Base-by-base conservation (phyloP, 2,888 invertebrate genomes). In the Silvanus unidentatus region DNA sequence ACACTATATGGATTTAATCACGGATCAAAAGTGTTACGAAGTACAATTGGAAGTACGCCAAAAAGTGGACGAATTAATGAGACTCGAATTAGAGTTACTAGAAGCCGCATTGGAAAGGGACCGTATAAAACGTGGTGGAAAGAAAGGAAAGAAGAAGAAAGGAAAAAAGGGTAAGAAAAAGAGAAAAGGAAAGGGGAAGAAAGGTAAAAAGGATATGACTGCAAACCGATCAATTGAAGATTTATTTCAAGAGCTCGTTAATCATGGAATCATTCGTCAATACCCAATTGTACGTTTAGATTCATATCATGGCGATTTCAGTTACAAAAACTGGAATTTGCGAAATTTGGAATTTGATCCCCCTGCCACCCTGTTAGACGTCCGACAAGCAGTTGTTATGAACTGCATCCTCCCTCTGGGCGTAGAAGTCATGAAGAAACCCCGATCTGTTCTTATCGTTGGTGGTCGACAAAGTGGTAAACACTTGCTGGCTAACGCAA, bases 391-490 rank as follows among this genome's bases (percentile, higher is more conserved):
- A 45, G 68, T 84, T 0, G 74, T 77, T 58, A 69, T 80, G 39
- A 78, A 79, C 51, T 82, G 82, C 57, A 65, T 84, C 30, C 67
- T 83, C 29, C 77, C 82, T 11, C 66, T 82, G 14, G 70, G 69
- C 39, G 74, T 74, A 29, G 58, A 65, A 10, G 72, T 72, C 44
- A 63, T 71, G 41, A 67, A 71, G 40, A 72, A 71, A 41, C 69
- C 72, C 6, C 75, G 76, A 65, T 79, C 85, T 0, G 78, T 87
- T 14, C 66, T 88, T 41, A 73, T 91, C 14, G 80, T 80, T 16
- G 90, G 90, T 0, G 82, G 87, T 1, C 73, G 78, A 39, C 77
- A 78, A 16, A 75, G 77, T 28, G 90, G 89, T 0, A 89, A 90
- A 68, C 79, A 77, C 59, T 75, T 84, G 48, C 68, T 91, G 42